phyloP scores from a whole-genome alignment of 2,888 invertebrate genomes.

The Spodoptera littoralis region DNA sequence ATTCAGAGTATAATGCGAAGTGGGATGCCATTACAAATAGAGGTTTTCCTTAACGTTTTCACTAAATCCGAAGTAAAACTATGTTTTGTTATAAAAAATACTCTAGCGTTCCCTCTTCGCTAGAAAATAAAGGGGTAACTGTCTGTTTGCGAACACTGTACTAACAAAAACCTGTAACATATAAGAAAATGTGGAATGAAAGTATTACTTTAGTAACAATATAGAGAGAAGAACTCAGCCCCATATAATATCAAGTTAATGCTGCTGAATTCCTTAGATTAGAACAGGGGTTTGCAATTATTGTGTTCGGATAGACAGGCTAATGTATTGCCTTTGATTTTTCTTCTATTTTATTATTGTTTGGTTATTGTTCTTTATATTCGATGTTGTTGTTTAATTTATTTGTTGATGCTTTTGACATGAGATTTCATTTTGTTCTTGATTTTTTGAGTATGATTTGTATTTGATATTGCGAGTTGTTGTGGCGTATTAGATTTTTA shows the following conservation, averaged over 20 bases:
- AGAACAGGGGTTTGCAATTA: slow-evolving; percentile 46
- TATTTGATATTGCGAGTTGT: too few species aligned
- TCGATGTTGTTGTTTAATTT: background rate
- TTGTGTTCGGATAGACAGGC: slow-evolving; percentile 28
- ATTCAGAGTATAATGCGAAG: background rate
- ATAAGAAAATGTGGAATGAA: slow-evolving; percentile 47
- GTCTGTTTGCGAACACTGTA: slow-evolving; percentile 38
- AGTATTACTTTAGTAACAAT: slow-evolving; percentile 43
- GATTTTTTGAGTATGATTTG: too few species aligned
- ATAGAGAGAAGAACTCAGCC: slow-evolving; percentile 30
- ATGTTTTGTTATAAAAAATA: slow-evolving; percentile 32
- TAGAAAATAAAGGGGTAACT: slow-evolving; percentile 44
- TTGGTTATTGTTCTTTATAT: slow-evolving; percentile 4
- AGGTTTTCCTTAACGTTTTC: slow-evolving; percentile 10
- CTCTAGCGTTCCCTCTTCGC: slow-evolving; percentile 22
- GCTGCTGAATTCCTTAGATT: slow-evolving; percentile 42
- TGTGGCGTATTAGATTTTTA: too few species aligned
- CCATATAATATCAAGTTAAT: slow-evolving; percentile 47
- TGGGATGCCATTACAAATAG: slow-evolving; percentile 2
- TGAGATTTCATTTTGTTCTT: too few species aligned
- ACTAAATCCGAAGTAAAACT: slow-evolving; percentile 22
- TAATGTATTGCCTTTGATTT: slow-evolving; percentile 12
- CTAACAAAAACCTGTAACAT: slow-evolving; percentile 41
- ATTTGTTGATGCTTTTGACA: too few species aligned
- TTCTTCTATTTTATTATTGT: slow-evolving; percentile 3